A percentile compares a stretch with the other conserved stretches of the same genome.
Evolutionary conservation across 1,140 invertebrate species (phyloP).

Genomic region (Brachionus paranguensis): DNA sequence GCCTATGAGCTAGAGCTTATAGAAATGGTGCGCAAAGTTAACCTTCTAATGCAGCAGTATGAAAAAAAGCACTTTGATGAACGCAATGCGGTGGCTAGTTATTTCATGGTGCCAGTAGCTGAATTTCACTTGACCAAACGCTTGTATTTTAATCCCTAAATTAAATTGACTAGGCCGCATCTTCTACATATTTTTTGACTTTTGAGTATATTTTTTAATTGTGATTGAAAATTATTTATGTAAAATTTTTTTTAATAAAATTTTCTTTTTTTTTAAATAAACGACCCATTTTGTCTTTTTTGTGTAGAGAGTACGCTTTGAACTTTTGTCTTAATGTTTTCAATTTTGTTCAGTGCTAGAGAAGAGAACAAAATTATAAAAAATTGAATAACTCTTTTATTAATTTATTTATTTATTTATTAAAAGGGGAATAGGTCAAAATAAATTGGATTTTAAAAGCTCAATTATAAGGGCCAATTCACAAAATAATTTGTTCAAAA

Average conservation of each 20-base stretch:
- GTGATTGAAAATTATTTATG: neutral
- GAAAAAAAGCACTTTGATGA: constrained; percentile 38
- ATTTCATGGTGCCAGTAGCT: constrained; percentile 37
- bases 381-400: too few relatives aligned
- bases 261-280: neutral
- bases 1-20: constrained; percentile 28
- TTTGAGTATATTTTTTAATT: neutral
- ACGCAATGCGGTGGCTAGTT: constrained; percentile 25
- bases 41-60: constrained; percentile 38
- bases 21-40: constrained; percentile 34
- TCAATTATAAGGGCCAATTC: too few relatives aligned
- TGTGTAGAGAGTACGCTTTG: too few relatives aligned
- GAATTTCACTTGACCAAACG: constrained; percentile 35
- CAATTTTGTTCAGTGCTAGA: too few relatives aligned
- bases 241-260: neutral
- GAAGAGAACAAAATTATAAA: too few relatives aligned
- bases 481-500: too few relatives aligned
- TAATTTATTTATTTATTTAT: too few relatives aligned
- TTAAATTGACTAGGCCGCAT: neutral
- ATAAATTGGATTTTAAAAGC: too few relatives aligned
- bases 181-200: neutral
- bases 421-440: too few relatives aligned
- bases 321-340: too few relatives aligned
- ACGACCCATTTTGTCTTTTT: too few relatives aligned
- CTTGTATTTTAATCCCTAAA: constrained; percentile 32